Evolutionary conservation across 2,888 invertebrate genomes (phyloP).

Genomic region (Agrotis puta): DNA sequence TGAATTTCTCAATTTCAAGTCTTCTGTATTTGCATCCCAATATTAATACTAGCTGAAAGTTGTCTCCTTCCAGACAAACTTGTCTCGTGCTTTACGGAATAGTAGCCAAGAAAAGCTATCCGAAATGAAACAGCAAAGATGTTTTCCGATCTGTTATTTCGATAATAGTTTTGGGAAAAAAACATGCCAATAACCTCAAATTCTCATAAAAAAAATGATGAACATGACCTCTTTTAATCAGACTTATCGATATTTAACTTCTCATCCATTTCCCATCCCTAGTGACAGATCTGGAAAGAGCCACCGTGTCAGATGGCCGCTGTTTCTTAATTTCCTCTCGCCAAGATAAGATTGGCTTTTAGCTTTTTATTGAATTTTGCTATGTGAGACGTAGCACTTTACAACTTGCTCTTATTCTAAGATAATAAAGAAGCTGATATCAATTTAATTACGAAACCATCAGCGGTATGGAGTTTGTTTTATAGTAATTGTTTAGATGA

Average conservation of each 20-base stretch:
- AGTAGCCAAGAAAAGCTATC: neutral
- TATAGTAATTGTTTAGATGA: slow-evolving; percentile 34
- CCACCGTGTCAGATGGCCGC: slow-evolving; percentile 90
- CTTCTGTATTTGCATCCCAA: neutral
- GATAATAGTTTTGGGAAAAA: neutral
- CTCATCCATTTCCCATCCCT: slow-evolving; percentile 72
- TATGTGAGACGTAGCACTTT: slow-evolving; percentile 86
- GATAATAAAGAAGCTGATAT: slow-evolving; percentile 64
- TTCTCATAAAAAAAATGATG: neutral
- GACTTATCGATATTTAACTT: slow-evolving; percentile 46
- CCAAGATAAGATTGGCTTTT: slow-evolving; percentile 91
- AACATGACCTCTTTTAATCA: slow-evolving; percentile 18
- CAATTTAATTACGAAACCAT: slow-evolving; percentile 63
- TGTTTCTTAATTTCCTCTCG: slow-evolving; percentile 91
- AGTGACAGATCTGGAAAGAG: slow-evolving; percentile 86
- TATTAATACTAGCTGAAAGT: neutral
- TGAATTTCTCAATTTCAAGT: neutral
- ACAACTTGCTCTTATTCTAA: slow-evolving; percentile 76
- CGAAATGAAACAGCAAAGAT: neutral
- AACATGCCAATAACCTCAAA: neutral
- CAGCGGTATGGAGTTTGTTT: slow-evolving; percentile 50
- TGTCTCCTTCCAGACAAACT: neutral
- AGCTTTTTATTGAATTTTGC: slow-evolving; percentile 91
- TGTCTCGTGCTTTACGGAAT: neutral
- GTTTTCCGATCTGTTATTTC: neutral